These are phyloP conservation scores for Ellobius talpinus DNA, from an alignment of 2,113 vertebrate species.

Conservation along the genomic window DNA sequence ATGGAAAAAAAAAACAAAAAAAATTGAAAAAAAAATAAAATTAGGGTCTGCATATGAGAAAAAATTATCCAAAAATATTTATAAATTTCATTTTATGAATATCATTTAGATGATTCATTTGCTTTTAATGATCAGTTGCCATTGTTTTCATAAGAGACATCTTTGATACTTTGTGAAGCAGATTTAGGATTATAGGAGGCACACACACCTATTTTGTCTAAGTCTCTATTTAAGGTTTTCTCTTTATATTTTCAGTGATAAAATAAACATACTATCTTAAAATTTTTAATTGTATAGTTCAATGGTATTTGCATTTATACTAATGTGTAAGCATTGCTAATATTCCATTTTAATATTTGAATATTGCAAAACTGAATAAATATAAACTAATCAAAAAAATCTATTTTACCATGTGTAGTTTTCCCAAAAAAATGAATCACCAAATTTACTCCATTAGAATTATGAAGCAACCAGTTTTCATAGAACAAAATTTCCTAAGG, in stretches of 20 bases:
- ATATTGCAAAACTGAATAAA: background rate
- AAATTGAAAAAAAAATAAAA: too few species aligned
- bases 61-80: background rate
- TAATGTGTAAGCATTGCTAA: background rate
- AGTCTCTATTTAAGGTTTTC: background rate
- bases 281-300: background rate
- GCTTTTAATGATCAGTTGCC: background rate
- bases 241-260: background rate
- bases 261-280: background rate
- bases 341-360: background rate
- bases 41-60: too few species aligned
- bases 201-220: background rate
- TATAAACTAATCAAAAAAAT: background rate
- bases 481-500: background rate
- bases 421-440: background rate
- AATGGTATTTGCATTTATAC: background rate
- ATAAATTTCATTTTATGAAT: background rate
- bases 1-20: too few species aligned
- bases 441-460: background rate
- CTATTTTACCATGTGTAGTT: background rate
- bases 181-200: background rate
- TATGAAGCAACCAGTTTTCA: background rate
- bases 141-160: too few species aligned
- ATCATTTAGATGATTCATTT: background rate
- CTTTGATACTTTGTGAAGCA: too few species aligned